Evolutionary conservation across 2,888 invertebrate species (phyloP).

Genomic region (Parnassius glacialis): DNA sequence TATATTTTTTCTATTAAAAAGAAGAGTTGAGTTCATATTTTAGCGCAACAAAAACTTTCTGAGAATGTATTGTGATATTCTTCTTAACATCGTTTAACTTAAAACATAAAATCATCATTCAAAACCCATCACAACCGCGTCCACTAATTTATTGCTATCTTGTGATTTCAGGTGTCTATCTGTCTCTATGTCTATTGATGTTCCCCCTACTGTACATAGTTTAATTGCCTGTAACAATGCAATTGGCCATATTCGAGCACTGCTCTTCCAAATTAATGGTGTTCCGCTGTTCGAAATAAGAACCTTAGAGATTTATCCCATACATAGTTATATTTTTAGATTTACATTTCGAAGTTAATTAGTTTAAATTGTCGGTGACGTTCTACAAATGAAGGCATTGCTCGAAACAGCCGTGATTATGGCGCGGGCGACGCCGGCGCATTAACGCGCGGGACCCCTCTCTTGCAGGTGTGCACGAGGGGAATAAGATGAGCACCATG

Average conservation of each 20-base stretch:
- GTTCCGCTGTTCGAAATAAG: background rate
- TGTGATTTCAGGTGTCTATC: slow-evolving; percentile 71
- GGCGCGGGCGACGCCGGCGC: slow-evolving; percentile 74
- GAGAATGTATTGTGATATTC: no score
- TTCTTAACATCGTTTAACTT: no score
- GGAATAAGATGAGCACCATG: slow-evolving; percentile 93
- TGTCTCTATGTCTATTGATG: slow-evolving; percentile 47
- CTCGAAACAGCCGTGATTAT: slow-evolving; percentile 56
- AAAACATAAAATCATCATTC: slow-evolving; percentile 14
- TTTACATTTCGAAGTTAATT: no score
- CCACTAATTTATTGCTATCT: slow-evolving; percentile 43
- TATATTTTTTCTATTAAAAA: no score
- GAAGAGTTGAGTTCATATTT: no score
- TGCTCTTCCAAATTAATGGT: slow-evolving; percentile 56
- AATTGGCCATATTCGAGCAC: slow-evolving; percentile 72
- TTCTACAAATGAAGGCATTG: slow-evolving; percentile 49
- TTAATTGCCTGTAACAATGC: slow-evolving; percentile 27
- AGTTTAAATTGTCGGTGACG: no score
- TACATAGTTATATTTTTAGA: no score
- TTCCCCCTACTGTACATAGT: slow-evolving; percentile 53
- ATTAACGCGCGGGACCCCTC: slow-evolving; percentile 77
- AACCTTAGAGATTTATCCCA: no score
- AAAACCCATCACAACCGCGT: slow-evolving; percentile 27
- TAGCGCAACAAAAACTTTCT: no score
- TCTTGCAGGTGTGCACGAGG: slow-evolving; percentile 87